phyloP scores from a whole-genome alignment of 2,113 vertebrate species.

The Propithecus coquereli region DNA sequence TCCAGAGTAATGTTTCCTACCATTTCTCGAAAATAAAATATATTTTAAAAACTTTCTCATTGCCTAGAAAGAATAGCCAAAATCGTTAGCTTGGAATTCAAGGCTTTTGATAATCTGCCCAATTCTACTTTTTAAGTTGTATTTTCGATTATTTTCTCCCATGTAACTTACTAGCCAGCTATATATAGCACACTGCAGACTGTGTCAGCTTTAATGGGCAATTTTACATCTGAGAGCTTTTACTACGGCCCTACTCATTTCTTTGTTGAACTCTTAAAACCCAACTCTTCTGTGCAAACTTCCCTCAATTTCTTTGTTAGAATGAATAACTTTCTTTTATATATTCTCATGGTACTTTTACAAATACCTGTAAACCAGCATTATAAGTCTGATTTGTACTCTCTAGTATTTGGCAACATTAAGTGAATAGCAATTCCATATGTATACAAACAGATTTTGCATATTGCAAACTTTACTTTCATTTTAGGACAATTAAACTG shows the following conservation, averaged over 20 bases:
- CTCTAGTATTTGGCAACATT: not conserved
- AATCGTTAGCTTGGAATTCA: not conserved
- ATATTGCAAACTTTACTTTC: not conserved
- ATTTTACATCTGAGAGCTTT: not conserved
- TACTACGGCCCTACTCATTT: not conserved
- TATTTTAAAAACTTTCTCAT: not conserved
- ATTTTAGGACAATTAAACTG: not conserved
- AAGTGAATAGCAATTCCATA: not conserved
- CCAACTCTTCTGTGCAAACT: not conserved
- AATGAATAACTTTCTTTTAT: not conserved
- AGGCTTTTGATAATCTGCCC: not conserved
- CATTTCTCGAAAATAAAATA: not conserved
- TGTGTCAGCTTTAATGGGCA: not conserved
- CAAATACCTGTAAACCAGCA: not conserved
- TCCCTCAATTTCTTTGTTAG: not conserved
- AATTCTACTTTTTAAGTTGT: not conserved
- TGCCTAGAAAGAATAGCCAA: not conserved
- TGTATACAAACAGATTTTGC: not conserved
- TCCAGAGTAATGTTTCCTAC: not conserved
- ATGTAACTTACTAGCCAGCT: not conserved
- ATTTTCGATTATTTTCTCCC: not conserved
- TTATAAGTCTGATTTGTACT: not conserved
- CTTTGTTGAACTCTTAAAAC: not conserved
- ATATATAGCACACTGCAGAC: not conserved
- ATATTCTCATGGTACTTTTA: not conserved